Percentiles rank a stretch among this genome's conserved stretches.
Conservation (phyloP, 2,113 vertebrate species). For the Paratilapia polleni region DNA sequence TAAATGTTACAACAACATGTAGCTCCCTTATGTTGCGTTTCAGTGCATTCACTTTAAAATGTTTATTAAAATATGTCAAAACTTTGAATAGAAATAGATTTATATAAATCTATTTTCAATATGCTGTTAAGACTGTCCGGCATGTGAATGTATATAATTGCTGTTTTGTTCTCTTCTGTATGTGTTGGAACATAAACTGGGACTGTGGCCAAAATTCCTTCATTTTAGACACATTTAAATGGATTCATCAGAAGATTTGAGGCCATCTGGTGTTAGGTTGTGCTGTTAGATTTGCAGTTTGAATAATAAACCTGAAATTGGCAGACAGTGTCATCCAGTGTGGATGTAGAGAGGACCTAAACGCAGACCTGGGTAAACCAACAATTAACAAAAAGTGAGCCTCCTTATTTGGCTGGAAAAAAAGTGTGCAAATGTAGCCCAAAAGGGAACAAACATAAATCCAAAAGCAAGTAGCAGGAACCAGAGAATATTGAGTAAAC, state of each 20-base stretch:
- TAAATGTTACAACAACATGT: neutral
- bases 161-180: neutral
- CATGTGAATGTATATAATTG: neutral
- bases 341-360: neutral
- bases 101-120: neutral
- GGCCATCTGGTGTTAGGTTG: conserved; percentile 18
- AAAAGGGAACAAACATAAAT: too few species aligned
- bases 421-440: too few species aligned
- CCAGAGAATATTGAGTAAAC: too few species aligned
- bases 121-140: neutral
- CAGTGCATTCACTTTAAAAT: neutral
- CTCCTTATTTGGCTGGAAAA: too few species aligned
- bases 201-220: neutral
- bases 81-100: neutral
- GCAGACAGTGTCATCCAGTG: neutral
- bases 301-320: conserved; percentile 24
- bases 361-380: too few species aligned
- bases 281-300: conserved; percentile 18
- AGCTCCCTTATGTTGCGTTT: neutral
- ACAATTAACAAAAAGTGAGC: too few species aligned
- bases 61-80: neutral
- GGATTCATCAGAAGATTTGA: neutral
- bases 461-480: too few species aligned
- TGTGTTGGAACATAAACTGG: conserved; percentile 17
- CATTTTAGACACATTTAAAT: neutral